Conservation (phyloP, 2,888 invertebrate genomes). For the Drosophila mayaguana region DNA sequence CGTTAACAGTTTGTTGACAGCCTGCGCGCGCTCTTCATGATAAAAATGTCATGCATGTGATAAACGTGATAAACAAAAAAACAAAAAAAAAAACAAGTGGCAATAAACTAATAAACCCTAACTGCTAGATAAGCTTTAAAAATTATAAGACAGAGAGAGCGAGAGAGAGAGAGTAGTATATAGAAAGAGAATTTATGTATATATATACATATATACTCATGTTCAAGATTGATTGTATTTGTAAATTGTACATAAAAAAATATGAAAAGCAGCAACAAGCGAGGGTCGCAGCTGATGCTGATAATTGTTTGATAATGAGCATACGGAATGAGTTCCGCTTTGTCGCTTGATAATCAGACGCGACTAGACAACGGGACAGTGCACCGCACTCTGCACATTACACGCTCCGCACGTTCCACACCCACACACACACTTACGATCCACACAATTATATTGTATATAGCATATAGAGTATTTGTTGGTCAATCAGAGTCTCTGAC, state of each 20-base stretch:
- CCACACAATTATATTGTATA: not conserved
- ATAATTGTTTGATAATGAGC: conserved; percentile 56
- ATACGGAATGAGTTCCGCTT: conserved; percentile 51
- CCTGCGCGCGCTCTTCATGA: conserved; percentile 10
- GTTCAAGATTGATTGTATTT: conserved; percentile 18
- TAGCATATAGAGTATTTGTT: conserved; percentile 9
- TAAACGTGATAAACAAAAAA: conserved; percentile 40
- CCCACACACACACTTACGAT: not conserved
- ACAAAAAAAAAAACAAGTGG: conserved; percentile 28
- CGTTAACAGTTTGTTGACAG: conserved; percentile 39
- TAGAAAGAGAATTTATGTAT: too few species aligned
- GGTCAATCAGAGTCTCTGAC: conserved; percentile 22
- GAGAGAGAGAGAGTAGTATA: not conserved
- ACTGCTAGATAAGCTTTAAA: conserved; percentile 41
- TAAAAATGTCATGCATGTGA: conserved; percentile 31
- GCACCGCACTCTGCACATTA: not conserved
- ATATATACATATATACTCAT: not conserved
- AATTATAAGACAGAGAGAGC: not conserved
- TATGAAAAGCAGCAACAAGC: conserved; percentile 16
- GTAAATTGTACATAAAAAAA: conserved; percentile 23
- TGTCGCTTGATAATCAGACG: conserved; percentile 38
- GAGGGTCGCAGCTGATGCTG: conserved; percentile 51
- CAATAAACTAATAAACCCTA: conserved; percentile 45
- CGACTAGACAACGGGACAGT: not conserved
- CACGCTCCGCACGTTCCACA: not conserved